These are phyloP conservation scores for Heteromurus nitidus DNA, from an alignment of 2,888 invertebrate species.

Conservation along the genomic window DNA sequence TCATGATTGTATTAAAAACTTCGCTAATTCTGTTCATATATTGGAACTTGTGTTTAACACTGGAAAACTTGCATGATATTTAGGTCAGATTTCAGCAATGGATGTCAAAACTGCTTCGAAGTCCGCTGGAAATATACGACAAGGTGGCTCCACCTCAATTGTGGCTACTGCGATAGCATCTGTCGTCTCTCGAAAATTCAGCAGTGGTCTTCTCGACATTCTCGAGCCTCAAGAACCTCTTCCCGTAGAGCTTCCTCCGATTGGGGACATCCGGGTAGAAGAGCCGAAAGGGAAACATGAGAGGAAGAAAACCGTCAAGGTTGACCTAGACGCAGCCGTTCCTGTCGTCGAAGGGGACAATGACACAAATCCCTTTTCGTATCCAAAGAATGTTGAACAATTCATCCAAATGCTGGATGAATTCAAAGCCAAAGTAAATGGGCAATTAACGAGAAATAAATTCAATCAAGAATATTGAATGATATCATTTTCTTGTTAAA, in stretches of 20 bases:
- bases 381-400: constrained; percentile 68
- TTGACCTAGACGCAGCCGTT: constrained; percentile 27
- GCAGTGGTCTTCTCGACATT: constrained; percentile 57
- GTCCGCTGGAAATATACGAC: background rate
- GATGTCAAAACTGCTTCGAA: background rate
- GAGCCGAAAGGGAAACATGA: background rate
- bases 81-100: background rate
- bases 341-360: constrained; percentile 69
- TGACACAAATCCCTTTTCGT: constrained; percentile 68
- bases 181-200: constrained; percentile 23
- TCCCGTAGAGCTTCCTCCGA: constrained; percentile 59
- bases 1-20: background rate
- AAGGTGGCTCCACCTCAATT: background rate
- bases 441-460: background rate
- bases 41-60: no score
- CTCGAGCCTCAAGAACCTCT: constrained; percentile 36
- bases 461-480: background rate
- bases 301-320: background rate
- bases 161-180: constrained; percentile 43
- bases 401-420: constrained; percentile 60
- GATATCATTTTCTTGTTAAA: background rate
- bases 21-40: background rate
- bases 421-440: constrained; percentile 66
- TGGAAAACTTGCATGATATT: no score
- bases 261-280: constrained; percentile 39